Conservation (phyloP, 1,140 invertebrate species). For the Saccostrea glomerata region DNA sequence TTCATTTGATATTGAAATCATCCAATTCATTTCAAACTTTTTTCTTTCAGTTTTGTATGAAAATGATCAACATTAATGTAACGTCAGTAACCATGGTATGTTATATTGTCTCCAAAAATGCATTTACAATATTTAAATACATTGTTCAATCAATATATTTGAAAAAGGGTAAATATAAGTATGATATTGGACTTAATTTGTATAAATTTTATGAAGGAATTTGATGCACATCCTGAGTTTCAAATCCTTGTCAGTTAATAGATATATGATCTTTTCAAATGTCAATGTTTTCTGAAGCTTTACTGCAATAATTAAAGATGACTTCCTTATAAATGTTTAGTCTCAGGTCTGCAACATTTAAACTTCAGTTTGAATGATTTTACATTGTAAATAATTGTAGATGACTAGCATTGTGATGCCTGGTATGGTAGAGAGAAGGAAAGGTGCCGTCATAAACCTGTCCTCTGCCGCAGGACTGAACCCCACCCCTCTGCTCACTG, state of each 20-base stretch:
- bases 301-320: no score
- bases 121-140: background rate
- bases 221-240: no score
- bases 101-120: background rate
- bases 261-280: no score
- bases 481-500: slow-evolving; percentile 89
- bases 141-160: background rate
- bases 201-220: no score
- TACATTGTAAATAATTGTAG: slow-evolving; percentile 57
- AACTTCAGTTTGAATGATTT: no score
- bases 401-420: slow-evolving; percentile 93
- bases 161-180: no score
- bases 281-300: no score
- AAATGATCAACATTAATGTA: slow-evolving; percentile 87
- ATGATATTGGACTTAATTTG: no score
- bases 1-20: background rate
- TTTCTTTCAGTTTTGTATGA: slow-evolving; percentile 69
- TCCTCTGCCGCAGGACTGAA: slow-evolving; percentile 90
- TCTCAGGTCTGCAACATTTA: no score
- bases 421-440: slow-evolving; percentile 90
- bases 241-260: no score
- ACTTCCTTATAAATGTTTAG: no score
- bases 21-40: background rate
- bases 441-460: slow-evolving; percentile 95
- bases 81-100: slow-evolving; percentile 84